Percentiles rank a stretch among this genome's conserved stretches.
Conservation (phyloP, 2,888 invertebrate genomes). For the Scaptomyza reducta region DNA sequence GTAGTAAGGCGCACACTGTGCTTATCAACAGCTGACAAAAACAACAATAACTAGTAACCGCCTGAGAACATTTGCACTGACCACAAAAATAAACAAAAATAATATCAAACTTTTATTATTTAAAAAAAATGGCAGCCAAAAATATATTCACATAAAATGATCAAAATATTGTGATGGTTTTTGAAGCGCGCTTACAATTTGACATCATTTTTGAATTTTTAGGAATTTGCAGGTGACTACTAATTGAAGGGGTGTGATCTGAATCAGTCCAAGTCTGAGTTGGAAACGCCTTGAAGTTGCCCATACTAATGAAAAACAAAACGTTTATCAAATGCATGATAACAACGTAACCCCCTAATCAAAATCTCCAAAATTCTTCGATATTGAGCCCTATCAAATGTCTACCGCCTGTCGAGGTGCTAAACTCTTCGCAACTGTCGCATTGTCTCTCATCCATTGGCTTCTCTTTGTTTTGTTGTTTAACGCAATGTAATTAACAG, state of each 20-base stretch:
- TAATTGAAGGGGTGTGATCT: conserved; percentile 75
- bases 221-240: conserved; percentile 51
- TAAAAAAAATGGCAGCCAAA: conserved; percentile 50
- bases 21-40: conserved; percentile 49
- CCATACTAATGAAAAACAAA: conserved; percentile 70
- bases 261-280: conserved; percentile 26
- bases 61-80: conserved; percentile 44
- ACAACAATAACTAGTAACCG: conserved; percentile 22
- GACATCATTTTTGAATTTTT: conserved; percentile 29
- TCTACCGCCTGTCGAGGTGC: conserved; percentile 58
- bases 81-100: conserved; percentile 24
- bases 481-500: conserved; percentile 79
- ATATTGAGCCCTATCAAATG: conserved; percentile 50
- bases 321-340: conserved; percentile 78
- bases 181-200: conserved; percentile 28
- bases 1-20: conserved; percentile 56
- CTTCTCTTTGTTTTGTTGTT: conserved; percentile 76
- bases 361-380: conserved; percentile 16
- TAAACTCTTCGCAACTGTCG: conserved; percentile 71
- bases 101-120: not conserved
- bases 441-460: conserved; percentile 38
- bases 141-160: not conserved
- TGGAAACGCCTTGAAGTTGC: conserved; percentile 27
- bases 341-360: conserved; percentile 52
- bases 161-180: conserved; percentile 24